These are phyloP conservation scores for Stichodactyla mertensii DNA, from an alignment of 64 coral and sea anemone species.

Conservation along the genomic window DNA sequence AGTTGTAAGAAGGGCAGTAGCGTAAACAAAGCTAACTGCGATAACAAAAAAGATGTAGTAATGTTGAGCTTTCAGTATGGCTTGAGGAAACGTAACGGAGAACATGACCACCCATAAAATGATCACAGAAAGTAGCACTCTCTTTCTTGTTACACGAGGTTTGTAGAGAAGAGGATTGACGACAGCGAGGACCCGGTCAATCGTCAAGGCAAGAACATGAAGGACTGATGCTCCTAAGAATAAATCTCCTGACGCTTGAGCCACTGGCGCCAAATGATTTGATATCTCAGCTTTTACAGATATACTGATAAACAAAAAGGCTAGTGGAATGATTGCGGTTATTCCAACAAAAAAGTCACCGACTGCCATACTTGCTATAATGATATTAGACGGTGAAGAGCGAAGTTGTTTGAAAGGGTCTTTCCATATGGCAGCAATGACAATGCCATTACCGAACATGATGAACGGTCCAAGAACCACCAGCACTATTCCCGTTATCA, in stretches of 20 bases:
- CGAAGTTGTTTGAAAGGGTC: constrained; percentile 21
- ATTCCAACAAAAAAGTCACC: background rate
- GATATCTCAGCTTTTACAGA: background rate
- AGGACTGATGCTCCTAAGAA: background rate
- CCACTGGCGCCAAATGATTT: background rate
- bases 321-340: background rate
- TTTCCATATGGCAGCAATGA: constrained; percentile 28
- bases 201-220: constrained; percentile 16
- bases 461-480: background rate
- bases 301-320: background rate
- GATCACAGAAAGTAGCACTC: background rate
- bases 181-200: constrained; percentile 29
- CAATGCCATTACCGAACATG: background rate
- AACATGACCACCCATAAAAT: constrained; percentile 5
- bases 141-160: constrained; percentile 23
- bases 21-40: background rate
- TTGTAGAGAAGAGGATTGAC: constrained; percentile 30
- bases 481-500: constrained; percentile 2
- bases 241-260: background rate
- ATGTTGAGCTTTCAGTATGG: too few relatives aligned
- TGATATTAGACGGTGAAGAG: background rate
- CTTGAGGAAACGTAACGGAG: background rate
- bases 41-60: background rate
- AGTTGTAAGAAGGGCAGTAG: background rate
- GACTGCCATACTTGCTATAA: constrained; percentile 13